A percentile compares a stretch with the other conserved stretches of the same genome.
phyloP scores from a whole-genome alignment of 2,797 vertebrate genomes.

The Tinamus major region DNA sequence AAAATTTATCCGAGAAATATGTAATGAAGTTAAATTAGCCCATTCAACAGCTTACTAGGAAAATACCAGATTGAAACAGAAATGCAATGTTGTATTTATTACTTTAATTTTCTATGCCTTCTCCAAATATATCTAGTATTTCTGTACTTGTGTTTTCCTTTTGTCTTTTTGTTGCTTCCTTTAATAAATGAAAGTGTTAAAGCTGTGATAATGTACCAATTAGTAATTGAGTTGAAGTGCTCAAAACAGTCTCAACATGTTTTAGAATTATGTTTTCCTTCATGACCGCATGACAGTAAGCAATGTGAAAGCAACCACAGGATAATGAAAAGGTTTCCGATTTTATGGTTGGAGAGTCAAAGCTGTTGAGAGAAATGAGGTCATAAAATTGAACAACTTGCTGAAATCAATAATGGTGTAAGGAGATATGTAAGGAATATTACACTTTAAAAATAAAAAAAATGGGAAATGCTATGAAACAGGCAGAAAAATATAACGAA shows the following conservation, averaged over 20 bases:
- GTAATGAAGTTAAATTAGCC: conserved; percentile 4
- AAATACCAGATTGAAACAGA: background rate
- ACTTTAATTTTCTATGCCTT: background rate
- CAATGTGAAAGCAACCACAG: background rate
- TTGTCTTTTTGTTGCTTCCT: background rate
- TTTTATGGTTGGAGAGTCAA: conserved; percentile 19
- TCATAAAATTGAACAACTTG: conserved; percentile 18
- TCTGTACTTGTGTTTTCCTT: background rate
- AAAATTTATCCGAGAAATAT: background rate
- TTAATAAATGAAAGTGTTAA: background rate
- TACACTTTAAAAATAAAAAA: background rate
- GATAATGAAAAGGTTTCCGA: conserved; percentile 20
- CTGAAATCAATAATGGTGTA: background rate
- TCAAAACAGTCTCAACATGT: background rate
- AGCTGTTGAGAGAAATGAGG: conserved; percentile 26
- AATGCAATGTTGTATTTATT: background rate
- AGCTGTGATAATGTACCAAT: background rate
- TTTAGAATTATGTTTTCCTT: conserved; percentile 10
- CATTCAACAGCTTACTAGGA: background rate
- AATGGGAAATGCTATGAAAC: background rate
- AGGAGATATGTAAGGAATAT: background rate
- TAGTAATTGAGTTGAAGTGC: background rate
- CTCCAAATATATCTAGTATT: background rate
- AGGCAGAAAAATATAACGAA: background rate
- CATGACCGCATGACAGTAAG: background rate